phyloP scores from a whole-genome alignment of 2,888 invertebrate species.

The Pseudeuparius sepicola region DNA sequence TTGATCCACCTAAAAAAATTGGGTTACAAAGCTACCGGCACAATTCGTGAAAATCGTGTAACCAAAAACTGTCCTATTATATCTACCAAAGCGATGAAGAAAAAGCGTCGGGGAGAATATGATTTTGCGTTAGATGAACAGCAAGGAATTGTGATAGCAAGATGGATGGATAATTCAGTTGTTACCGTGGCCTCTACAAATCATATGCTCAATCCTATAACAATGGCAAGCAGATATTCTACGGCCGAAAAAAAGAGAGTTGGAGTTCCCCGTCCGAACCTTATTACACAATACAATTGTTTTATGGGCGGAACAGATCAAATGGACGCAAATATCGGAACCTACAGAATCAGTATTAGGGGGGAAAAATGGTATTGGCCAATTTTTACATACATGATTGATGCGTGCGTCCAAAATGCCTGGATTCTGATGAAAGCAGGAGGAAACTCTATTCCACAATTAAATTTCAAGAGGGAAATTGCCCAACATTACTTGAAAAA shows the following conservation, averaged over 20 bases:
- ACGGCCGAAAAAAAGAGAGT: slow-evolving; percentile 10
- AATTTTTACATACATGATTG: slow-evolving; percentile 17
- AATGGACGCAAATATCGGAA: slow-evolving; percentile 20
- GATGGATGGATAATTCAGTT: slow-evolving; percentile 13
- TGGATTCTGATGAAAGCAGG: slow-evolving; percentile 14
- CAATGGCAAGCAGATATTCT: slow-evolving; percentile 8
- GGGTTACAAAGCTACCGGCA: slow-evolving; percentile 12
- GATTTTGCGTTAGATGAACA: slow-evolving; percentile 9
- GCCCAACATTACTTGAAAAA: slow-evolving; percentile 15
- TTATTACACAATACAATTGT: slow-evolving; percentile 22
- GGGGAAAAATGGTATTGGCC: slow-evolving; percentile 19
- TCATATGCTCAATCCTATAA: slow-evolving; percentile 9
- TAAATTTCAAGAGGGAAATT: slow-evolving; percentile 16
- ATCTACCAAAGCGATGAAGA: slow-evolving; percentile 13
- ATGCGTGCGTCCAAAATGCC: slow-evolving; percentile 16
- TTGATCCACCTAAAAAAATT: slow-evolving; percentile 7
- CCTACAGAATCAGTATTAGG: slow-evolving; percentile 13
- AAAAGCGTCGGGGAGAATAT: slow-evolving; percentile 9
- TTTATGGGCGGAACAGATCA: slow-evolving; percentile 24
- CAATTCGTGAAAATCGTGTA: slow-evolving; percentile 10
- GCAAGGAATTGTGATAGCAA: slow-evolving; percentile 6
- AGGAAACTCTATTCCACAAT: slow-evolving; percentile 9
- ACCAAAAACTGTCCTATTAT: slow-evolving; percentile 9
- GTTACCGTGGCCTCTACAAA: slow-evolving; percentile 13
- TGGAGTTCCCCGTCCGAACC: slow-evolving; percentile 18